A percentile compares a stretch with the other conserved stretches of the same genome.
These are phyloP conservation scores for Zelleria hepariella DNA, from an alignment of 2,888 invertebrate genomes.

Conservation along the genomic window DNA sequence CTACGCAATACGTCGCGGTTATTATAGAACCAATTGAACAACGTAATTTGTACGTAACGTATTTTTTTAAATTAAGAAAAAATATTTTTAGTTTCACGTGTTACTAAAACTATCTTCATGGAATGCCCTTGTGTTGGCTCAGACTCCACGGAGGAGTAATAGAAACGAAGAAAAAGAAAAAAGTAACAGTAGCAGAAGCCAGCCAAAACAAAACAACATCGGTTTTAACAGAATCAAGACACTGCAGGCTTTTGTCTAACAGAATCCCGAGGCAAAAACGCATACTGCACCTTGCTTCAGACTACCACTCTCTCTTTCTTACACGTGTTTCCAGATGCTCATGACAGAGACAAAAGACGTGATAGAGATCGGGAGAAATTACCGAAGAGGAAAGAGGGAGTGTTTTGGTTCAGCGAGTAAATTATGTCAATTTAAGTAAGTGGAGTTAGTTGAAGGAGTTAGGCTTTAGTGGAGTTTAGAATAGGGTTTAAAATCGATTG, in stretches of 20 bases:
- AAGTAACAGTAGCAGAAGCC: too few species aligned
- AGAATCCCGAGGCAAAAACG: conserved; percentile 36
- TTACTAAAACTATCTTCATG: too few species aligned
- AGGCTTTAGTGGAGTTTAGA: neutral
- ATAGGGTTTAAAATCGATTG: neutral
- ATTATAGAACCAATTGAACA: too few species aligned
- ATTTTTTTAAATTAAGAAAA: too few species aligned
- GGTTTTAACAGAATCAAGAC: conserved; percentile 8
- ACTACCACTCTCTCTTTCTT: neutral
- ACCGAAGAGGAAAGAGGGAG: neutral
- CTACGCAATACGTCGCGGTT: too few species aligned
- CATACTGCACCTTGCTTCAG: conserved; percentile 21
- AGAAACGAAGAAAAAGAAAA: too few species aligned
- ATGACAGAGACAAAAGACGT: neutral
- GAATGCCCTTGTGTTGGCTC: too few species aligned
- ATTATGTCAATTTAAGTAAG: neutral
- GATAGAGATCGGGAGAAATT: neutral
- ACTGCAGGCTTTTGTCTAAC: conserved; percentile 61
- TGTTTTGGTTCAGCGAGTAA: neutral
- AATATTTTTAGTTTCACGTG: too few species aligned
- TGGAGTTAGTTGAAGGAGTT: neutral
- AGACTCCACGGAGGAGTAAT: too few species aligned
- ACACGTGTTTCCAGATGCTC: neutral
- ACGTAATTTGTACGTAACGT: too few species aligned
- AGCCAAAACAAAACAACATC: too few species aligned